Percentiles rank a stretch among this genome's conserved stretches.
Conservation (phyloP, 30 jellyfish, hydroid and myxozoan genomes). For the Aurelia sp. region DNA sequence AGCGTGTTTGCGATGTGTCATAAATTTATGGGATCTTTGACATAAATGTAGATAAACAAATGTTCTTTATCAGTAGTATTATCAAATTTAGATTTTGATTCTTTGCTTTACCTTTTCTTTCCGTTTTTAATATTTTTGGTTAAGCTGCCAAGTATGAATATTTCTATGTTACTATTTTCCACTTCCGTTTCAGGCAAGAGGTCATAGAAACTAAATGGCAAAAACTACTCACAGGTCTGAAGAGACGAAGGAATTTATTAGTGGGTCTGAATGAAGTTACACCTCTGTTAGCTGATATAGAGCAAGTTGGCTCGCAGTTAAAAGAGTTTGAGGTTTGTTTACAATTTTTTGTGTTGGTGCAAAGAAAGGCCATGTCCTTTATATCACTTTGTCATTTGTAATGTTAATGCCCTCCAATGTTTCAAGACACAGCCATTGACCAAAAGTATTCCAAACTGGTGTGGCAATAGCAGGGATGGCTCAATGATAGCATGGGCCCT, state of each 20-base stretch:
- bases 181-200: slow-evolving; percentile 37
- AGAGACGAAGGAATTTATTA: slow-evolving; percentile 37
- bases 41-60: too few species aligned
- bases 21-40: too few species aligned
- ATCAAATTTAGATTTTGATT: too few species aligned
- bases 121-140: too few species aligned
- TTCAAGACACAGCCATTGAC: background rate
- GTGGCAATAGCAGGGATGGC: too few species aligned
- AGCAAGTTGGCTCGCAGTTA: slow-evolving; percentile 38
- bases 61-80: too few species aligned
- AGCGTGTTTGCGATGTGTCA: too few species aligned
- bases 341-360: background rate
- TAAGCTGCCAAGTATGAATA: background rate
- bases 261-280: slow-evolving; percentile 38
- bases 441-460: too few species aligned
- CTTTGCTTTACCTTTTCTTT: too few species aligned
- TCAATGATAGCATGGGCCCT: too few species aligned
- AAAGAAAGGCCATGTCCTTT: background rate
- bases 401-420: background rate
- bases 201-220: slow-evolving; percentile 51
- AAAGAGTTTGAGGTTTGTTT: slow-evolving; percentile 52
- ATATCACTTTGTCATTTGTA: background rate
- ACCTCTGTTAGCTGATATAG: slow-evolving; percentile 54
- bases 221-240: slow-evolving; percentile 24
- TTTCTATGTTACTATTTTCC: too few species aligned